Evolutionary conservation across 1,140 invertebrate genomes (phyloP).

Genomic region (Pristionchus pacificus): DNA sequence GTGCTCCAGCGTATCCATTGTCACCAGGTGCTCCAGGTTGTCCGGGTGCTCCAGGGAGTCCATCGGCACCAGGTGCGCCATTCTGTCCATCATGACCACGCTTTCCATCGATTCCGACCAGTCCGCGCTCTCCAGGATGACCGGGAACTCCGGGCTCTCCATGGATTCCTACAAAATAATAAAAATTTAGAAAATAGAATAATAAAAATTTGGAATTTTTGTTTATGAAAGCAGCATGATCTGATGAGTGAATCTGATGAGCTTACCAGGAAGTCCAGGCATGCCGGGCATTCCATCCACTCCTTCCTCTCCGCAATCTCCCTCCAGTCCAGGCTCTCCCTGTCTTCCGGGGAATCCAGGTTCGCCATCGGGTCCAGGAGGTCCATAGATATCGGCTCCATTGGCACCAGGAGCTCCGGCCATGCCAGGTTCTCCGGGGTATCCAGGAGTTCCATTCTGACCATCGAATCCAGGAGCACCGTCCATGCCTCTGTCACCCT

Average conservation of each 20-base stretch:
- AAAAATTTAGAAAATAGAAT: no score
- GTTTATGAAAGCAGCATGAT: no score
- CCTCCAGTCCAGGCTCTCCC: constrained; percentile 35
- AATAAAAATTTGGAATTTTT: no score
- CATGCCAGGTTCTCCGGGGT: constrained; percentile 33
- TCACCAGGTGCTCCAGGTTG: constrained; percentile 35
- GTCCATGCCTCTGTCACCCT: constrained; percentile 32
- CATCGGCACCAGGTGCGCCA: constrained; percentile 26
- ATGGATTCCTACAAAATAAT: constrained; percentile 33
- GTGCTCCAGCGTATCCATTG: constrained; percentile 31
- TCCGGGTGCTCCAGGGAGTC: constrained; percentile 28
- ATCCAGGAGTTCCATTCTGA: constrained; percentile 27
- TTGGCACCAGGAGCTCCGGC: constrained; percentile 35
- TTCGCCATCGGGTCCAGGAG: constrained; percentile 33
- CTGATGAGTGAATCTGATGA: no score
- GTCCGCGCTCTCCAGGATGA: constrained; percentile 33
- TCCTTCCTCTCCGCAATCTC: constrained; percentile 16
- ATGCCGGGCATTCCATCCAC: constrained; percentile 40
- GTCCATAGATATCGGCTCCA: constrained; percentile 27
- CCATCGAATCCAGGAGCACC: constrained; percentile 43
- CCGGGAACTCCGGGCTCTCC: constrained; percentile 34
- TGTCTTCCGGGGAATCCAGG: constrained; percentile 39
- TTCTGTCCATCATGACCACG: constrained; percentile 26
- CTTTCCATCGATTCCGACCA: constrained; percentile 30
- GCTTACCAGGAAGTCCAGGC: constrained; percentile 22